These are phyloP conservation scores for Urosaurus nigricauda DNA, from an alignment of 2,797 vertebrate genomes.

Conservation along the genomic window DNA sequence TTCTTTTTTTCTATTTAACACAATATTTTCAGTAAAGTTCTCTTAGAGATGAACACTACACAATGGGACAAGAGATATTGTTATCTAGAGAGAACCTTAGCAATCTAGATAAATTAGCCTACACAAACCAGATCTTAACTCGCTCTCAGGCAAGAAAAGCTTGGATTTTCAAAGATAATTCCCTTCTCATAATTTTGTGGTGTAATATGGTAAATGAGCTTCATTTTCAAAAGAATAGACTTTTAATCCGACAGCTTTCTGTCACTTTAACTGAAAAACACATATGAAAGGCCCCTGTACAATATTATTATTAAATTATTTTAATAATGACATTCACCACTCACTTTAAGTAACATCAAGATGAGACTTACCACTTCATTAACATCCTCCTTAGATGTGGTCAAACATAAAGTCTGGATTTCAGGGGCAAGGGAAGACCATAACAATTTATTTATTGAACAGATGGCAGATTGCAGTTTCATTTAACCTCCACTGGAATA, in stretches of 20 bases:
- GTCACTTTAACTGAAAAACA: background rate
- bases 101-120: background rate
- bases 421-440: constrained; percentile 23
- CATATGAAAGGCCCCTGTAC: background rate
- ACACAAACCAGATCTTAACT: background rate
- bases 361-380: background rate
- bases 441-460: background rate
- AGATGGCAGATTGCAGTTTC: constrained; percentile 41
- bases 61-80: background rate
- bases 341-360: background rate
- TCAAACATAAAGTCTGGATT: background rate
- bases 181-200: background rate
- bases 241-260: background rate
- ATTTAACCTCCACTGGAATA: constrained; percentile 51
- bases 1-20: background rate
- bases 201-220: background rate
- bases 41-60: background rate
- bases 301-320: constrained; percentile 20
- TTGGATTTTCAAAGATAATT: constrained; percentile 34
- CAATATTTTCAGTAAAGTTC: background rate
- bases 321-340: constrained; percentile 8
- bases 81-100: background rate
- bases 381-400: background rate
- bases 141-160: background rate
- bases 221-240: constrained; percentile 19